Evolutionary conservation across 2,797 vertebrate species (phyloP).

Genomic region (Arnoldichthys spilopterus): DNA sequence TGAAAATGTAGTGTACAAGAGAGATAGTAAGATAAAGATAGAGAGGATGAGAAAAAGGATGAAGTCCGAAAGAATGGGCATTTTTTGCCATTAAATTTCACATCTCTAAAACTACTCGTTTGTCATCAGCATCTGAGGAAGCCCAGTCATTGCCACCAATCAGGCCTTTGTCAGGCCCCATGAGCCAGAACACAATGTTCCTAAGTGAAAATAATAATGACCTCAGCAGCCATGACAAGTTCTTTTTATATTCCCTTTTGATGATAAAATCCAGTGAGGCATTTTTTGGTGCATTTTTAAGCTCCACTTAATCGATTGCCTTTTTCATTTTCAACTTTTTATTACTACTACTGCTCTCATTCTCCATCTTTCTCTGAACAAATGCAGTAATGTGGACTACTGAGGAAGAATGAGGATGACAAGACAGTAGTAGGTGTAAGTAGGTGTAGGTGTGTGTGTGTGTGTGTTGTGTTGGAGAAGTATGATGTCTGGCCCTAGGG

Average conservation of each 20-base stretch:
- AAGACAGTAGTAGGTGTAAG: conserved; percentile 53
- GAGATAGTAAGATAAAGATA: background rate
- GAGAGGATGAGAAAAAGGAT: conserved; percentile 41
- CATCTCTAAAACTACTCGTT: conserved; percentile 63
- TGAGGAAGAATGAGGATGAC: conserved; percentile 75
- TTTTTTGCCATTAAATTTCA: conserved; percentile 27
- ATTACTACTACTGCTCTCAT: background rate
- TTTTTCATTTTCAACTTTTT: conserved; percentile 6
- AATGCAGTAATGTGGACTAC: conserved; percentile 62
- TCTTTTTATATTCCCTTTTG: conserved; percentile 55
- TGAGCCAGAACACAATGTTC: conserved; percentile 78
- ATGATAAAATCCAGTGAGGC: conserved; percentile 60
- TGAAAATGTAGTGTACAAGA: no score
- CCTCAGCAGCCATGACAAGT: conserved; percentile 59
- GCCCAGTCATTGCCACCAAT: conserved; percentile 75
- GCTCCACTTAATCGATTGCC: conserved; percentile 37
- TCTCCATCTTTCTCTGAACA: conserved; percentile 62
- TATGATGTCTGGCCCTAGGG: conserved; percentile 76
- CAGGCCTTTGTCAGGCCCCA: conserved; percentile 72
- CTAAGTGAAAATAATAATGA: conserved; percentile 63
- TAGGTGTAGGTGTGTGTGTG: conserved; percentile 64
- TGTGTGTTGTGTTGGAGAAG: conserved; percentile 57
- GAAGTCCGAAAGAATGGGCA: conserved; percentile 48
- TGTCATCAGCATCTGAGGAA: conserved; percentile 64
- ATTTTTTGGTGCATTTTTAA: conserved; percentile 57